Evolutionary conservation across 2,113 vertebrate species (phyloP).

Genomic region (Cephalopterus ornatus): DNA sequence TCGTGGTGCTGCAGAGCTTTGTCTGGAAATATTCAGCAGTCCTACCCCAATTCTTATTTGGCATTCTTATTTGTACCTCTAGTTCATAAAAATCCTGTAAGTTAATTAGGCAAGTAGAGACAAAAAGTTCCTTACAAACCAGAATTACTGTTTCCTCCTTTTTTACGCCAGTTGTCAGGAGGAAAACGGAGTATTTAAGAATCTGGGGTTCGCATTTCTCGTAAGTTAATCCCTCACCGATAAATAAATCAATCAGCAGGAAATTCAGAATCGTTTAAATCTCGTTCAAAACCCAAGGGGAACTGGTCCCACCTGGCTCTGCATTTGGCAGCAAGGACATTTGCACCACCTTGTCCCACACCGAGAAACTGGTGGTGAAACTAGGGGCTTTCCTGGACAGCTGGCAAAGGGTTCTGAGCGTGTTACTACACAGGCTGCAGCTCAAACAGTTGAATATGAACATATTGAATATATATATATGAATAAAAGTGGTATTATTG

Average conservation of each 20-base stretch:
- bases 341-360: background rate
- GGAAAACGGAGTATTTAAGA: background rate
- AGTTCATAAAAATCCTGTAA: background rate
- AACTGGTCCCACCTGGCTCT: background rate
- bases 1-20: background rate
- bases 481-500: background rate
- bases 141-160: background rate
- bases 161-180: background rate
- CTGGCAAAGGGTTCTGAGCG: background rate
- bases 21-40: background rate
- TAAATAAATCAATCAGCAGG: background rate
- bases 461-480: background rate
- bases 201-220: background rate
- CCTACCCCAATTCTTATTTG: background rate
- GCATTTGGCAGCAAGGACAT: rapidly evolving
- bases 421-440: background rate
- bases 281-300: background rate
- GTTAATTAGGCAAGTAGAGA: background rate
- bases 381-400: background rate
- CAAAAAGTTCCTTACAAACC: background rate
- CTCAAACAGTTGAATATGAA: background rate
- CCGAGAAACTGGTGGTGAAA: background rate
- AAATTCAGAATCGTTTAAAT: background rate
- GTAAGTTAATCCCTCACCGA: background rate
- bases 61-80: background rate